Percentiles rank a stretch among this genome's conserved stretches.
Evolutionary conservation across 2,888 invertebrate genomes (phyloP).

Genomic region (Octodonta nipae): DNA sequence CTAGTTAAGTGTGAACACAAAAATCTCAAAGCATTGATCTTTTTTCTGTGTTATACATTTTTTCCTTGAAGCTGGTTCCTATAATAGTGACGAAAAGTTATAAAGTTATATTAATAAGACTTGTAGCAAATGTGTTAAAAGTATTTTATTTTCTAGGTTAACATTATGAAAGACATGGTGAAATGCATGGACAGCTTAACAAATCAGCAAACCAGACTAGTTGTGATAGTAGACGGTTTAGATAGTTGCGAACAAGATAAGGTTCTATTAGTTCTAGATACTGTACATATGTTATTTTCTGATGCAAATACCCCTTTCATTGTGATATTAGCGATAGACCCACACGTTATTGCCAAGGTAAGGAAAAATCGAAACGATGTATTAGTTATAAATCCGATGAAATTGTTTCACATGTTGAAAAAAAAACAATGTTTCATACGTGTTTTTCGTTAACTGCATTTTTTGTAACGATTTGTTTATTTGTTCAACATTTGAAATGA

Average conservation of each 20-base stretch:
- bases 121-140: too few species aligned
- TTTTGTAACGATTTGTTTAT: neutral
- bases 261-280: slow-evolving; percentile 81
- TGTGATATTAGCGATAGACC: slow-evolving; percentile 90
- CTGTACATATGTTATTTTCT: slow-evolving; percentile 88
- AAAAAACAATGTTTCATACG: too few species aligned
- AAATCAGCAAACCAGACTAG: slow-evolving; percentile 83
- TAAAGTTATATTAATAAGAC: too few species aligned
- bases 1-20: too few species aligned
- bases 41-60: too few species aligned
- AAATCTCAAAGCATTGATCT: too few species aligned
- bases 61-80: too few species aligned
- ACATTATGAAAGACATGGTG: slow-evolving; percentile 45
- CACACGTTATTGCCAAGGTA: slow-evolving; percentile 94
- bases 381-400: too few species aligned
- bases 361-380: neutral
- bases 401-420: too few species aligned
- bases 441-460: neutral
- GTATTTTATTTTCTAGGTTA: slow-evolving; percentile 21
- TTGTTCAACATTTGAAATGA: too few species aligned
- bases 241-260: slow-evolving; percentile 97
- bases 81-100: too few species aligned
- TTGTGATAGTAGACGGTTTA: slow-evolving; percentile 90
- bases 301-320: slow-evolving; percentile 91
- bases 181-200: slow-evolving; percentile 88